phyloP scores from a whole-genome alignment of 1,140 invertebrate genomes.

The Megalopta genalis region DNA sequence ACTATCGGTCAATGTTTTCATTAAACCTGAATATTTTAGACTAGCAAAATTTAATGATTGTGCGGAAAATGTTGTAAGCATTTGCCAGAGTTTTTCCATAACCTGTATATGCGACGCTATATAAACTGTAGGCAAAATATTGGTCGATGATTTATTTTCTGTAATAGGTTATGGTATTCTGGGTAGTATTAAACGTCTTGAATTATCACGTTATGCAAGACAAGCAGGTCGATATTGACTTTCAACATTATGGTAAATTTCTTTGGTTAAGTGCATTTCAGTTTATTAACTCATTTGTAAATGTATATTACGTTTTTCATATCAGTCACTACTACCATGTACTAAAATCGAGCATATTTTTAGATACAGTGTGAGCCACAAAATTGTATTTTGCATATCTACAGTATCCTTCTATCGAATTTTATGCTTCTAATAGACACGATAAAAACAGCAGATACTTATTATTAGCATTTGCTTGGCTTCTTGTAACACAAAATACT shows the following conservation, averaged over 20 bases:
- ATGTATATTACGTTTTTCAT: not conserved
- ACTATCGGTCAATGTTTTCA: slow-evolving; percentile 38
- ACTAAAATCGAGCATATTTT: slow-evolving; percentile 31
- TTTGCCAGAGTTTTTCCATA: slow-evolving; percentile 15
- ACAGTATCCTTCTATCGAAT: slow-evolving; percentile 66
- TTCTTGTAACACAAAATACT: slow-evolving; percentile 63
- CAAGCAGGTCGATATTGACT: slow-evolving; percentile 44
- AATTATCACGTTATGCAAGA: slow-evolving; percentile 58
- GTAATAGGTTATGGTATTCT: slow-evolving; percentile 46
- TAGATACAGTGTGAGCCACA: slow-evolving; percentile 59
- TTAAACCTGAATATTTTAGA: slow-evolving; percentile 70
- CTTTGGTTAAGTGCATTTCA: not conserved
- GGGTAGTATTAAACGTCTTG: slow-evolving; percentile 60
- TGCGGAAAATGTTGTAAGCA: slow-evolving; percentile 63
- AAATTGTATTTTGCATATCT: slow-evolving; percentile 71
- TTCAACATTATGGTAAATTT: slow-evolving; percentile 65
- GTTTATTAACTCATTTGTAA: not conserved
- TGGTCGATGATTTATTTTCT: slow-evolving; percentile 32
- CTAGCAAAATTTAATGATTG: slow-evolving; percentile 61
- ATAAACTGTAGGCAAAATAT: not conserved
- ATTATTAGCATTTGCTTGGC: slow-evolving; percentile 69
- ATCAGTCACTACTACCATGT: not conserved
- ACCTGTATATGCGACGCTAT: not conserved
- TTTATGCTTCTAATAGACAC: slow-evolving; percentile 59
- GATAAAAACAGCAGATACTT: slow-evolving; percentile 53